A percentile compares a stretch with the other conserved stretches of the same genome.
Conservation (phyloP, 2,797 vertebrate species). For the Acomys russatus region DNA sequence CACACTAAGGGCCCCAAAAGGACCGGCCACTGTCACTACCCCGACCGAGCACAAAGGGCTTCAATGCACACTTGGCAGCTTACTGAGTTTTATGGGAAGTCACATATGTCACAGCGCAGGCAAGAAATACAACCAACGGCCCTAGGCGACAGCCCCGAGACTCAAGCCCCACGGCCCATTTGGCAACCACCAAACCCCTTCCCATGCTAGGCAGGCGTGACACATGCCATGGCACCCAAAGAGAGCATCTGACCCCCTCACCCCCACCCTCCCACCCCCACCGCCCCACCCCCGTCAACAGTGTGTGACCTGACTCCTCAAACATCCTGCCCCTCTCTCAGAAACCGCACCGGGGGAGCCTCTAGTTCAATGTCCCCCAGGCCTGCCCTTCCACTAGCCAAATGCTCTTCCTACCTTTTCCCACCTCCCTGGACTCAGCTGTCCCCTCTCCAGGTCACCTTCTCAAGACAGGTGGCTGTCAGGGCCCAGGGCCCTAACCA, state of each 20-base stretch:
- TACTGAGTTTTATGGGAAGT: not conserved
- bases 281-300: not conserved
- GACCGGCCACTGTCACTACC: not conserved
- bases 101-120: not conserved
- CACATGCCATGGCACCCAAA: not conserved
- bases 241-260: not conserved
- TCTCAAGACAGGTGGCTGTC: not conserved
- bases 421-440: not conserved
- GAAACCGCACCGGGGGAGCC: not conserved
- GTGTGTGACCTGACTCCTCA: not conserved
- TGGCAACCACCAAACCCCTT: not conserved
- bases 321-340: not conserved
- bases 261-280: no score
- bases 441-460: not conserved
- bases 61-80: not conserved
- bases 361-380: not conserved
- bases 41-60: not conserved
- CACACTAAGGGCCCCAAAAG: not conserved
- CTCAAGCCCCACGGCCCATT: not conserved
- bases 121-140: not conserved
- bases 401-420: not conserved
- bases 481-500: accelerated
- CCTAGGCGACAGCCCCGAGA: not conserved
- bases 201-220: not conserved
- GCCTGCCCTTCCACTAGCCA: not conserved